Base-by-base conservation (phyloP, 2,113 vertebrate species). In the Charadrius vociferus region DNA sequence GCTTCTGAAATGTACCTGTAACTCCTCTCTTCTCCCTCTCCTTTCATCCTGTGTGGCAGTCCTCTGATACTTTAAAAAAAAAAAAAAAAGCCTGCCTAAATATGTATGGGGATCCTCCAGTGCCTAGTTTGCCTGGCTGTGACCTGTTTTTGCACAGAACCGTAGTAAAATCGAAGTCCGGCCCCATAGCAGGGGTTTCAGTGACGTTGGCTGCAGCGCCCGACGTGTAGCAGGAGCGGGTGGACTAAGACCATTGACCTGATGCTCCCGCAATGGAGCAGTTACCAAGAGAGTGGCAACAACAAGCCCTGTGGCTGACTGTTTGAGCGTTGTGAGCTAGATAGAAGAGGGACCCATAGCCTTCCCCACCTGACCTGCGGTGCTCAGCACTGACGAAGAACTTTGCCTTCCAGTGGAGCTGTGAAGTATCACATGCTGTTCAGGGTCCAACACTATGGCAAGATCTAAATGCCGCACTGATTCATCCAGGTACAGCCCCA, bases 171-270 rank as follows among this genome's bases (percentile, higher is more conserved):
- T 23, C 37, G 22, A 71, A 37, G 6, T 15, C 45, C 45, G 49
- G 7, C 72, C 72, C 88, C 47, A 0, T 2, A 37, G 41, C 23
- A 47, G 29, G 37, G n/a, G 45, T 79, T 36, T 50, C 34, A 56
- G 0, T 36, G 39, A 6, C 0, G 0, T 21, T n/a, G 3, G 47
- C n/a, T 81, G 56, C 56, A 65, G 55, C 4, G 0, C n/a, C 47
- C 70, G 7, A 1, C 1, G 2, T 21, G 36, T 19, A 68, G 55
- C 43, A 79, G 32, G 55, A 63, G 50, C 58, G 72, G 29, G 13
- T 55, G 36, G 55, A 65, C 55, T 32, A 23, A 27, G 36, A 55
- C 16, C 58, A 20, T 5, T 26, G 50, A 26, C 19, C n/a, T 30
- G 39, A 6, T n/a, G 3, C 32, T 88, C 43, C 49, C 3, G 1